phyloP scores from a whole-genome alignment of 2,797 vertebrate genomes.

The Cossypha niveicapilla region DNA sequence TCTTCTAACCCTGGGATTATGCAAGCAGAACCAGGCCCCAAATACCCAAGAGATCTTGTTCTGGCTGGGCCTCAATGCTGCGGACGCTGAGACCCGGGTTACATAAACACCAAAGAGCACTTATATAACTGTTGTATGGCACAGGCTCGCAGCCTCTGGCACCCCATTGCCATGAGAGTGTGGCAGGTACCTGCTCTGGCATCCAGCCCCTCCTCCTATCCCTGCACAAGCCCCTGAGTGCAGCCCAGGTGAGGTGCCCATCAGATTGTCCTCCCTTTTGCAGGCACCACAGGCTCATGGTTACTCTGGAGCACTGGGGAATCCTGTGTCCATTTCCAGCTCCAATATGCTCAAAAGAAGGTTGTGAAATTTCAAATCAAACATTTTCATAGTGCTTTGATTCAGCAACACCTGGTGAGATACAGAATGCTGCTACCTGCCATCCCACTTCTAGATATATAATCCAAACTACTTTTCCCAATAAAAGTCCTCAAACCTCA shows the following conservation, averaged over 20 bases:
- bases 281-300: not conserved
- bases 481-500: not conserved
- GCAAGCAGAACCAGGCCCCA: conserved; percentile 50
- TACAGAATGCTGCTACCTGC: not conserved
- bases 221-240: not conserved
- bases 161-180: not conserved
- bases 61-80: conserved; percentile 44
- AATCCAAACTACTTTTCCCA: not conserved
- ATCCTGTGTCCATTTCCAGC: not conserved
- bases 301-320: not conserved
- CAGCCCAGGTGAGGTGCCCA: not conserved
- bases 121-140: conserved; percentile 64
- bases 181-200: not conserved
- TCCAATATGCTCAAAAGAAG: not conserved
- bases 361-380: not conserved
- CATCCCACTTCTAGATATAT: not conserved
- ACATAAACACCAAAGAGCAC: conserved; percentile 68
- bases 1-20: conserved; percentile 41
- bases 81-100: conserved; percentile 40
- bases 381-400: not conserved
- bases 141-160: conserved; percentile 6
- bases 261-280: accelerated
- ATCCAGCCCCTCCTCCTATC: not conserved
- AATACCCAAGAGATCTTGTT: conserved; percentile 67
- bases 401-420: not conserved